Base-by-base conservation (phyloP, 2,797 vertebrate species). In the Sebastes paucispinis region DNA sequence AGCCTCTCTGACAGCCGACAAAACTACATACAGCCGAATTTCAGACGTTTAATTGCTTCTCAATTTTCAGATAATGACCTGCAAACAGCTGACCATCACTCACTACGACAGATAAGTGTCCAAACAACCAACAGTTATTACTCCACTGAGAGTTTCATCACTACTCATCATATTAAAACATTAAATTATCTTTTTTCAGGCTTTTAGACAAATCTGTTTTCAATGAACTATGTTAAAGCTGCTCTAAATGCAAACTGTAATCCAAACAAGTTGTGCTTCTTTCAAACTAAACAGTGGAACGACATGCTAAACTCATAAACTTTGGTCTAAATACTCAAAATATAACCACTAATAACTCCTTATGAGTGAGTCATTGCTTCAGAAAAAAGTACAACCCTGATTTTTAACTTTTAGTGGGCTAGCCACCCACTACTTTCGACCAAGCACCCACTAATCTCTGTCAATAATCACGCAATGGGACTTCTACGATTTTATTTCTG, bases 1-100 rank as follows among this genome's bases (percentile, higher is more conserved):
- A 87, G 92, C 75, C 73, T 75, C 80, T 78, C 78, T 83, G 86
- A 83, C 79, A 57, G 55, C 6, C 54, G 75, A 72, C 34, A 73
- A 22, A 77, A 73, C 73, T 72, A 34, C 71, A 50, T 4, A 4
- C 63, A 58, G 55, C 47, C 27, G 3, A 83, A 88, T 83, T 87
- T 87, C 75, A 82, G 24, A 52, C 16, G 16, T 27, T 75, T n/a
- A 62, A 52, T 18, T 57, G 34, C 14, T 18, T 59, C 9, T 69
- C 6, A 20, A 3, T 79, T 77, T 32, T 78, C 18, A 32, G 58
- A 47, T 14, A 66, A 69, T 11, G 24, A 69, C 16, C 62, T 32
- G 8, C 13, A 63, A 20, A 59, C 29, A 32, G 34, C 2, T 39
- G 59, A 66, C 34, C 18, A 7, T 34, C 20, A 31, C 18, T 13